These are phyloP conservation scores for Parasteatoda tepidariorum DNA, from an alignment of 1,140 invertebrate genomes.

Conservation along the genomic window DNA sequence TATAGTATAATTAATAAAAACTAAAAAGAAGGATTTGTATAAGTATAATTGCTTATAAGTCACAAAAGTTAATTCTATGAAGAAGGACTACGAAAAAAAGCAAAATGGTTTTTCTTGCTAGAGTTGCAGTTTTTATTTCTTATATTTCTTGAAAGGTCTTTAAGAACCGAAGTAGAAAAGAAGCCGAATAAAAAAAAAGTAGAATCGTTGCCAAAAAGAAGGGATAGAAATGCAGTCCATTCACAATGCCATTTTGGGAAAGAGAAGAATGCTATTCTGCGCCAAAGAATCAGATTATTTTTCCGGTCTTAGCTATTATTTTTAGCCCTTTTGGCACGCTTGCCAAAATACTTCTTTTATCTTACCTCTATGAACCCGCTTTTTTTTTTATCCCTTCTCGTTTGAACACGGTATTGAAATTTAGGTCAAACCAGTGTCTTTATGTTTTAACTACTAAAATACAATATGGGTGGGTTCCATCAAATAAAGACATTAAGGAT, in stretches of 20 bases:
- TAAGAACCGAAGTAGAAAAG: neutral
- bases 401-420: slow-evolving; percentile 6
- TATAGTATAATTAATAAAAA: too few species aligned
- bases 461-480: too few species aligned
- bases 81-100: too few species aligned
- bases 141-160: neutral
- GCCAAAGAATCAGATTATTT: slow-evolving; percentile 53
- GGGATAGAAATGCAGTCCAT: neutral
- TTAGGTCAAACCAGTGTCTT: slow-evolving; percentile 23
- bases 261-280: slow-evolving; percentile 37
- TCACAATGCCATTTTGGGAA: slow-evolving; percentile 53
- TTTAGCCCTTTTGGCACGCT: slow-evolving; percentile 53
- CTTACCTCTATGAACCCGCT: slow-evolving; percentile 1
- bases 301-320: slow-evolving; percentile 37
- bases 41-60: too few species aligned
- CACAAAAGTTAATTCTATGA: too few species aligned
- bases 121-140: neutral
- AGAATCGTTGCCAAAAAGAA: slow-evolving; percentile 12
- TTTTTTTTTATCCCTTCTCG: slow-evolving; percentile 9
- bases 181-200: slow-evolving; percentile 4
- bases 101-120: neutral
- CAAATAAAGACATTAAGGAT: too few species aligned
- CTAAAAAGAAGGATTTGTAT: too few species aligned
- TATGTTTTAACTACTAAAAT: too few species aligned
- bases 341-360: slow-evolving; percentile 41